Evolutionary conservation across 35 echinoderm and acorn worm species (phyloP).

Genomic region (Patiria miniata): DNA sequence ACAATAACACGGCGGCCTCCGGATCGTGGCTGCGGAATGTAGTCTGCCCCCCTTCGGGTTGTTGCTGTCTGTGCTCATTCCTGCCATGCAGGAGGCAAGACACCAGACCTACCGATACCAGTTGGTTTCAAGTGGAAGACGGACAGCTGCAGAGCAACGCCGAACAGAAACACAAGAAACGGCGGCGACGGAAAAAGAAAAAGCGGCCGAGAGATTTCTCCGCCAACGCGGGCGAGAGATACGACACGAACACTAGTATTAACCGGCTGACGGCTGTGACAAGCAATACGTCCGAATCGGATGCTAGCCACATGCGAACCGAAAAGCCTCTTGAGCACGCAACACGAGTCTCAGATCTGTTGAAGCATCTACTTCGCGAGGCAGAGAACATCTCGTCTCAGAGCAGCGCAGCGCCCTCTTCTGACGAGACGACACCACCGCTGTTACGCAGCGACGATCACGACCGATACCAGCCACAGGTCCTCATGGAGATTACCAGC

Average conservation of each 20-base stretch:
- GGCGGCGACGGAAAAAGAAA: not conserved
- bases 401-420: not conserved
- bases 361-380: not conserved
- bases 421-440: not conserved
- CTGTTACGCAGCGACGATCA: not conserved
- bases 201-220: not conserved
- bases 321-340: not conserved
- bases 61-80: too few relatives aligned
- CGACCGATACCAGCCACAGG: not conserved
- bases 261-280: not conserved
- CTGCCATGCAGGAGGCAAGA: not conserved
- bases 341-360: not conserved
- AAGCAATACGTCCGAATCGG: not conserved
- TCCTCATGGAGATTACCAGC: not conserved
- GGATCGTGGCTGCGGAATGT: too few relatives aligned
- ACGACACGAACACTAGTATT: not conserved
- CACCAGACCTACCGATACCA: not conserved
- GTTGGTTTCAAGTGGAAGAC: conserved; percentile 2
- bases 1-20: too few relatives aligned
- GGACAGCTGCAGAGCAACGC: not conserved
- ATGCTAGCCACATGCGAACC: not conserved
- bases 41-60: too few relatives aligned
- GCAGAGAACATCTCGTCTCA: not conserved
- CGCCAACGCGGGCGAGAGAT: not conserved
- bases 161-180: not conserved